phyloP scores from a whole-genome alignment of 2,113 vertebrate species.

The Todiramphus chloris region DNA sequence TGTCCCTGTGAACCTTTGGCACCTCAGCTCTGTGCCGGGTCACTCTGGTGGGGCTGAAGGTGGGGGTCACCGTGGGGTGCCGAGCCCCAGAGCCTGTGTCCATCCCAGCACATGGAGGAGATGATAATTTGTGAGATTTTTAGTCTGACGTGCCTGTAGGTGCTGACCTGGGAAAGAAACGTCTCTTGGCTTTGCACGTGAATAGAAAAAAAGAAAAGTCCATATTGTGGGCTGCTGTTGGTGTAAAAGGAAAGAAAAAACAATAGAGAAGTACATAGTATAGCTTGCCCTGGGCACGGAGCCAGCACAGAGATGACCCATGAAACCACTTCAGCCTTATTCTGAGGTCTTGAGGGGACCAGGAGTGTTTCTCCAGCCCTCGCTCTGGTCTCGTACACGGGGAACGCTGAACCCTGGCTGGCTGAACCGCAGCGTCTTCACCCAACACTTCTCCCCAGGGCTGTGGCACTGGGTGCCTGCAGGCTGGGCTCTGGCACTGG shows the following conservation, averaged over 20 bases:
- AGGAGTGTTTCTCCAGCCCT: background rate
- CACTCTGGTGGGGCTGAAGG: background rate
- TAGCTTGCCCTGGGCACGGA: background rate
- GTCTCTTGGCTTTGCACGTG: background rate
- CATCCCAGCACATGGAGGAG: background rate
- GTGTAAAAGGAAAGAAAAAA: background rate
- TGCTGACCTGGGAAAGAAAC: background rate
- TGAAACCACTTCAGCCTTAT: background rate
- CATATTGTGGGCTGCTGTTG: background rate
- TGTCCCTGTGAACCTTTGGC: background rate
- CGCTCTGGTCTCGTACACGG: background rate
- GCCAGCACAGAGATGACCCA: background rate
- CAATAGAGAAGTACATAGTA: too few species aligned
- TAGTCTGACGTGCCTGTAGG: background rate
- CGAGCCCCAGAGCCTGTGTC: background rate
- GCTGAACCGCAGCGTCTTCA: background rate
- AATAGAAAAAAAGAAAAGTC: background rate
- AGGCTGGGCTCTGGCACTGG: background rate
- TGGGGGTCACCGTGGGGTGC: background rate
- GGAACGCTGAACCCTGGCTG: background rate
- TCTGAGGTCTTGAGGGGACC: background rate
- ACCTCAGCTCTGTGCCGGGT: fast-evolving
- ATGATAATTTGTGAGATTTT: background rate
- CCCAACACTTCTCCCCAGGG: background rate
- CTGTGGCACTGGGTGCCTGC: fast-evolving